These are phyloP conservation scores for Coluber constrictor DNA, from an alignment of 2,797 vertebrate species.

Conservation along the genomic window DNA sequence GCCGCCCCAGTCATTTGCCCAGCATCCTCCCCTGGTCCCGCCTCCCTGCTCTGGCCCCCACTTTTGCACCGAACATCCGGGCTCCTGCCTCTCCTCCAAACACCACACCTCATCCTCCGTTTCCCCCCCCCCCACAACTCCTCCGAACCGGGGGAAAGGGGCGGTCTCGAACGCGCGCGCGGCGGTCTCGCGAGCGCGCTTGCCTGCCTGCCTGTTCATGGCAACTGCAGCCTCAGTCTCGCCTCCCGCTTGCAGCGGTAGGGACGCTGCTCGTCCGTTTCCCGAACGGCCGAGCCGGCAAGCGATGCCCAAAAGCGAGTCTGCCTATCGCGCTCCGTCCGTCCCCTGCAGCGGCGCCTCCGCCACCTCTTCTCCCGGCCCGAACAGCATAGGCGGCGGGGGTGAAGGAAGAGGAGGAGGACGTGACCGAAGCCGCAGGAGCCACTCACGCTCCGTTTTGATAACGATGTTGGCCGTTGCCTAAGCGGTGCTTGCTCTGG, in stretches of 20 bases:
- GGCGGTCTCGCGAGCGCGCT: background rate
- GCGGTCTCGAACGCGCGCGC: background rate
- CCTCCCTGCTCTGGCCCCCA: slow-evolving; percentile 15
- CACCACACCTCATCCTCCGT: slow-evolving; percentile 20
- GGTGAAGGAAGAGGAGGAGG: background rate
- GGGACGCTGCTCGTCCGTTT: background rate
- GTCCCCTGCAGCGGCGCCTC: background rate
- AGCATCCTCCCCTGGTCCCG: background rate
- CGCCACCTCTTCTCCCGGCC: background rate
- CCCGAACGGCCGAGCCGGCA: background rate
- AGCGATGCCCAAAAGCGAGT: background rate
- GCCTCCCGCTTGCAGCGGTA: background rate
- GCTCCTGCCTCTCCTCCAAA: slow-evolving; percentile 55
- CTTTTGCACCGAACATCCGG: slow-evolving; percentile 92
- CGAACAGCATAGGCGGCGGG: background rate
- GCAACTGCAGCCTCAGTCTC: background rate
- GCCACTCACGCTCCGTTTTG: background rate
- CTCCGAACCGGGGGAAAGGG: background rate
- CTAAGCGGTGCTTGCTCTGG: background rate
- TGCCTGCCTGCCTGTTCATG: background rate
- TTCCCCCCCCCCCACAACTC: slow-evolving; percentile 9
- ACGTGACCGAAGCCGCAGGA: background rate
- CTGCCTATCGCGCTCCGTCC: background rate
- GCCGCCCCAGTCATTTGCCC: slow-evolving; percentile 37
- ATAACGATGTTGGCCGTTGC: background rate